Conservation (phyloP, 2,797 vertebrate genomes). For the Hylomyscus alleni region DNA sequence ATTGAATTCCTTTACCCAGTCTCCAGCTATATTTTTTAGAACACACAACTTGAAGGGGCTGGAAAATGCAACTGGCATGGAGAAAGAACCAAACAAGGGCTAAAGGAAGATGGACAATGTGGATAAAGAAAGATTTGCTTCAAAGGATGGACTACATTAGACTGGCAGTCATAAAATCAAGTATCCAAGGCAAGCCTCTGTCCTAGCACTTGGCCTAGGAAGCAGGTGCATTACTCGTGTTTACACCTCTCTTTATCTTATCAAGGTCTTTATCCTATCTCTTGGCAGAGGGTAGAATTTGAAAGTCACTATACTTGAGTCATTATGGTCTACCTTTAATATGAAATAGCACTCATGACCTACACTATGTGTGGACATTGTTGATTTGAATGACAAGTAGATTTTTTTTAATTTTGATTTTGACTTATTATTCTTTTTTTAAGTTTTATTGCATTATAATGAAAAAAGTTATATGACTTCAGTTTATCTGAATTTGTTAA, state of each 20-base stretch:
- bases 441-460: too few relatives aligned
- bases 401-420: too few relatives aligned
- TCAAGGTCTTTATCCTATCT: background rate
- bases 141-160: background rate
- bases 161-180: background rate
- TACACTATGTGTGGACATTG: background rate
- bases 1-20: background rate
- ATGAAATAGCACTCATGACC: background rate
- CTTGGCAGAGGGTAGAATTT: background rate
- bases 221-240: background rate
- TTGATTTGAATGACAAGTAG: background rate
- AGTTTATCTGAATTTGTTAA: too few relatives aligned
- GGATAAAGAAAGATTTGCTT: slow-evolving; percentile 13
- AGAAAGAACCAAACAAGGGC: background rate
- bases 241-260: background rate
- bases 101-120: background rate
- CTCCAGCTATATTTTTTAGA: slow-evolving; percentile 4
- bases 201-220: background rate
- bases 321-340: background rate
- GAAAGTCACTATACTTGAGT: background rate
- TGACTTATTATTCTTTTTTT: too few relatives aligned
- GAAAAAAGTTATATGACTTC: too few relatives aligned
- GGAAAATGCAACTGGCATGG: background rate
- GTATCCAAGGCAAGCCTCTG: background rate
- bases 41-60: background rate